Base-by-base conservation (phyloP, 2,888 invertebrate species). In the Drosophila recens region DNA sequence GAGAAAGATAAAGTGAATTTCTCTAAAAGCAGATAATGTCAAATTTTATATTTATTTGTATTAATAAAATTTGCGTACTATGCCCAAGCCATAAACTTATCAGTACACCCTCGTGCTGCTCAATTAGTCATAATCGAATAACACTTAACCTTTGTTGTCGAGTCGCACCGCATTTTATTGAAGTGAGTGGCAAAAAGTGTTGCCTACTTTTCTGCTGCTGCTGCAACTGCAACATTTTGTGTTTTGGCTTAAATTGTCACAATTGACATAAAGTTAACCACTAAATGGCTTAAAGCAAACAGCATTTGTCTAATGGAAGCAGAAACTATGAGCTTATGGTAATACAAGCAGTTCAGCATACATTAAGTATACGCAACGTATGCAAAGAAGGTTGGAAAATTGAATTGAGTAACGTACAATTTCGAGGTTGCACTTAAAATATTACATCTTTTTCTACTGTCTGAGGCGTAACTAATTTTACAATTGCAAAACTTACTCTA, bases 41-140 rank as follows among this genome's bases (percentile, higher is more conserved):
- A 30, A 30, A 30, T 5, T 8, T 5, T 8, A 8, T 8, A 30
- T 30, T 8, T 6, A 30, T 30, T 30, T 30, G 1, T 4, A 30
- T 8, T 8, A 2, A 30, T 1, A 8, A 30, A 30, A 30, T 1
- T 30, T 6, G 30, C 4, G 1, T 30, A 0, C 8, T 1, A 30
- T 23, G 23, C 30, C 8, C 1, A 30, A 30, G 30, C 30, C 1
- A 30, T 8, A 8, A 30, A 8, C 8, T 30, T 30, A 30, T 30
- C 30, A 30, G 8, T 30, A 1, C 30, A 30, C 30, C 8, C 30
- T 30, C 30, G 34, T 54, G 65, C 65, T 69, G 61, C 73, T 59
- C 76, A 87, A 85, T 85, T 87, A 83, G 69, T 88, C 82, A 80
- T 80, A 75, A 88, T 79, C 73, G 72, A 80, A 89, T 72, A 67